These are phyloP conservation scores for Lepisosteus osseus DNA, from an alignment of 2,113 vertebrate species.

Conservation along the genomic window DNA sequence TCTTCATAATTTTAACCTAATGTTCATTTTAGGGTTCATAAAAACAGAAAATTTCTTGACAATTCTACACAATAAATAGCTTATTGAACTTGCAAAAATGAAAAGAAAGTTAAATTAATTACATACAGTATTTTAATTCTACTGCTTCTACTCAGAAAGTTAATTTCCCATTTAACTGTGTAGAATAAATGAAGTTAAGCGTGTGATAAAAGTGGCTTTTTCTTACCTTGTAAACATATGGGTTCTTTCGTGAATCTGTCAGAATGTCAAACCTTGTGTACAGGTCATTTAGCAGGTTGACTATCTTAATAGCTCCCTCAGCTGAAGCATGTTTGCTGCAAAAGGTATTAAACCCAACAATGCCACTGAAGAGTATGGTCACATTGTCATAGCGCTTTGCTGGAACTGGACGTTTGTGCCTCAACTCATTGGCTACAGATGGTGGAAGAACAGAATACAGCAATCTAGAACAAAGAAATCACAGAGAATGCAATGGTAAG, in stretches of 20 bases:
- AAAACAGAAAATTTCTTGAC: too few species aligned
- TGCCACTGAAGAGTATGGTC: conserved; percentile 96
- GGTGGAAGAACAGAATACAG: conserved; percentile 94
- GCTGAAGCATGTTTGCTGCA: conserved; percentile 97
- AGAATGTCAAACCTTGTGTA: conserved; percentile 97
- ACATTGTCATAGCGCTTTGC: conserved; percentile 96
- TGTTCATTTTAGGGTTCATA: too few species aligned
- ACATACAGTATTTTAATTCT: too few species aligned
- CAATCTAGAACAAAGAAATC: conserved; percentile 59
- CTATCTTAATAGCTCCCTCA: conserved; percentile 97
- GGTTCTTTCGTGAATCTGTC: conserved; percentile 93
- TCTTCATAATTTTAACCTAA: too few species aligned
- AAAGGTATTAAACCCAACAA: conserved; percentile 93
- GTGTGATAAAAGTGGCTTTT: background rate
- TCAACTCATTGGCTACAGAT: conserved; percentile 93
- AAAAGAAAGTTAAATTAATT: too few species aligned
- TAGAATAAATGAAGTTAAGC: too few species aligned
- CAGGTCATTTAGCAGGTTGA: conserved; percentile 95
- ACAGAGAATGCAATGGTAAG: conserved; percentile 7
- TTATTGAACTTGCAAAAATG: too few species aligned
- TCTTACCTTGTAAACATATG: conserved; percentile 94
- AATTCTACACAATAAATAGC: too few species aligned
- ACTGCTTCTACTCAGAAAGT: too few species aligned
- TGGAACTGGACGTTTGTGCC: conserved; percentile 93
- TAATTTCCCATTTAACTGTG: too few species aligned